Percentiles rank a stretch among this genome's conserved stretches.
These are phyloP conservation scores for Miltochrista miniata DNA, from an alignment of 2,888 invertebrate species.

Conservation along the genomic window DNA sequence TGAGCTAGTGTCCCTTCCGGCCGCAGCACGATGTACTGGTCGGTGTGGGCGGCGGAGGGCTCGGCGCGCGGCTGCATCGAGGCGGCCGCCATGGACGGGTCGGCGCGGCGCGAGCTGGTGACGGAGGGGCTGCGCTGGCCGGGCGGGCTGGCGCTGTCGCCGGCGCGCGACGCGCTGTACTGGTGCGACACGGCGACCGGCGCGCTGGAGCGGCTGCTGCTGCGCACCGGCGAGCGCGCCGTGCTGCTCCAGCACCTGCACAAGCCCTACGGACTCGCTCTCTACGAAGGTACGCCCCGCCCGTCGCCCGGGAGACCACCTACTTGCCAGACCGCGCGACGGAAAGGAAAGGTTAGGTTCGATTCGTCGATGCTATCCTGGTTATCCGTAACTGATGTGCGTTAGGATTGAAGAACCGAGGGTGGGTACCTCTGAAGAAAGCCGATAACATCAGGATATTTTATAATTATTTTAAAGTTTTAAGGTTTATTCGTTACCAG, in stretches of 20 bases:
- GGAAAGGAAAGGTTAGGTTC: too few relatives aligned
- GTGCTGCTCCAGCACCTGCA: slow-evolving; percentile 78
- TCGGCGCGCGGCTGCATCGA: slow-evolving; percentile 84
- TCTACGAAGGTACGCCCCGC: slow-evolving; percentile 81
- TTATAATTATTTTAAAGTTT: too few relatives aligned
- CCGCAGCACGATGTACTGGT: slow-evolving; percentile 88
- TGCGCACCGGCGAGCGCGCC: slow-evolving; percentile 58
- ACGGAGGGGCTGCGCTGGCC: slow-evolving; percentile 86
- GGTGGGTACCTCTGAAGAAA: too few relatives aligned
- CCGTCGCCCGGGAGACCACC: too few relatives aligned
- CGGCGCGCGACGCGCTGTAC: slow-evolving; percentile 51
- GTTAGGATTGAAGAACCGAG: too few relatives aligned
- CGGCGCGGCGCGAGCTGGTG: slow-evolving; percentile 82
- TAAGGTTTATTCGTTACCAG: too few relatives aligned
- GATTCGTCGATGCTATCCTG: too few relatives aligned
- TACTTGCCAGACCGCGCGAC: too few relatives aligned
- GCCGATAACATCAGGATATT: too few relatives aligned
- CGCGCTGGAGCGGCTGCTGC: slow-evolving; percentile 83
- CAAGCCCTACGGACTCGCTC: slow-evolving; percentile 88
- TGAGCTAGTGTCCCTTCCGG: too few relatives aligned
- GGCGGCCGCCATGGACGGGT: slow-evolving; percentile 90
- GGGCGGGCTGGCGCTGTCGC: slow-evolving; percentile 85
- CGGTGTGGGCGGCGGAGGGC: slow-evolving; percentile 85
- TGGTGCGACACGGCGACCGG: slow-evolving; percentile 88
- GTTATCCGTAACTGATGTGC: too few relatives aligned